phyloP scores from a whole-genome alignment of 1,140 invertebrate species.

The Calosoma granatense region DNA sequence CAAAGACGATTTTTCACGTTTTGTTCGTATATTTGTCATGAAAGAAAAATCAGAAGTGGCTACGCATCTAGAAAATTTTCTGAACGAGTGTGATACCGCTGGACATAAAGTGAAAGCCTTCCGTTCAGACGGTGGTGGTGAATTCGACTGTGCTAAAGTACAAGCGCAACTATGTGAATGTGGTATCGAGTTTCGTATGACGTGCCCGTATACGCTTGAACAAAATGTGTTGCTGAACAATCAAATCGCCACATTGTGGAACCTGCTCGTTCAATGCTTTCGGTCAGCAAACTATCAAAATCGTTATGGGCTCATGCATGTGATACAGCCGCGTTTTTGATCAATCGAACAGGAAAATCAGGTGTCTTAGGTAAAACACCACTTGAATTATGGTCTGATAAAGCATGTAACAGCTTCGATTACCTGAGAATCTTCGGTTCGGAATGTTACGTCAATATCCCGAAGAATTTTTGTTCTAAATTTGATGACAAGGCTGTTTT shows the following conservation, averaged over 20 bases:
- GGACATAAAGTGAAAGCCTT: constrained; percentile 18
- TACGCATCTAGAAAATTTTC: background rate
- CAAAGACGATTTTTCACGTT: constrained; percentile 28
- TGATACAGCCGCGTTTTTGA: constrained; percentile 25
- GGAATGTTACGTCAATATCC: constrained; percentile 22
- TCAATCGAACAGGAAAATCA: constrained; percentile 28
- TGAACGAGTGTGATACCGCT: background rate
- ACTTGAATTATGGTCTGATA: constrained; percentile 26
- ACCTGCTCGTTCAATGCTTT: constrained; percentile 3
- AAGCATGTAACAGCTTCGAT: constrained; percentile 11
- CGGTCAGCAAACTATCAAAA: constrained; percentile 11
- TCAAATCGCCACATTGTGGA: too few relatives aligned
- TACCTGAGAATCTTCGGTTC: constrained; percentile 20
- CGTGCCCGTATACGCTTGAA: background rate
- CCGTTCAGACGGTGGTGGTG: constrained; percentile 18
- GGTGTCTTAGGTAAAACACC: constrained; percentile 23
- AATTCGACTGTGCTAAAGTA: constrained; percentile 20
- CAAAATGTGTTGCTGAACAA: too few relatives aligned
- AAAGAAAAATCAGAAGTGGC: constrained; percentile 26
- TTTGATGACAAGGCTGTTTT: constrained; percentile 22
- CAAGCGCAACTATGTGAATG: constrained; percentile 3
- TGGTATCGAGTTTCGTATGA: constrained; percentile 9
- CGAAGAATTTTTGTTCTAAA: constrained; percentile 21
- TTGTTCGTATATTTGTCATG: constrained; percentile 21
- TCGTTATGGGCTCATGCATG: constrained; percentile 25